phyloP scores from a whole-genome alignment of 2,797 vertebrate genomes.

The Parambassis ranga region DNA sequence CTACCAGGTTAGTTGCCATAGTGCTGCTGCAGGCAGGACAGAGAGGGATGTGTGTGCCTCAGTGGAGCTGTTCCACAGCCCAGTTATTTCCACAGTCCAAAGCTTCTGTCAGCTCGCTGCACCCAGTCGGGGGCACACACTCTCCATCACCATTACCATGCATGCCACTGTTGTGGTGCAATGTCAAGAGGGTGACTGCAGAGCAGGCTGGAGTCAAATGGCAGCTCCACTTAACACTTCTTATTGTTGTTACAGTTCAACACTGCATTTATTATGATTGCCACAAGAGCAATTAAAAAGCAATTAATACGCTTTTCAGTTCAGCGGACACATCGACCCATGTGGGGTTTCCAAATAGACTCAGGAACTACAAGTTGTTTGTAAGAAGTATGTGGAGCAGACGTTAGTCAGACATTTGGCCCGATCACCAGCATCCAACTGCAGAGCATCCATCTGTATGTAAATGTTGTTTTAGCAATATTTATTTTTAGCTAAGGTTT shows the following conservation, averaged over 20 bases:
- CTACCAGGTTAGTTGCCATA: neutral
- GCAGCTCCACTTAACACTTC: neutral
- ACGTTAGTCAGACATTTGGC: neutral
- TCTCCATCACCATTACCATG: slow-evolving; percentile 55
- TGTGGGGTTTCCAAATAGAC: neutral
- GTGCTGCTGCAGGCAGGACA: slow-evolving; percentile 6
- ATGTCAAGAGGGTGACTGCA: slow-evolving; percentile 55
- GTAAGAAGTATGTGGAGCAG: neutral
- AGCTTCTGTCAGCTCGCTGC: slow-evolving; percentile 46
- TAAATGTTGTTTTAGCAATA: neutral
- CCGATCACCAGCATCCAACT: too few species aligned
- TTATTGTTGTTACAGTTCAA: neutral
- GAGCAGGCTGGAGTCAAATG: slow-evolving; percentile 5
- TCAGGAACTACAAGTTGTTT: neutral
- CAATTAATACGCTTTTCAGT: neutral
- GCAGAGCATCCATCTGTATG: too few species aligned
- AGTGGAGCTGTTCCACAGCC: slow-evolving; percentile 30
- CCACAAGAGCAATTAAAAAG: neutral
- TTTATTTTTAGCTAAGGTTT: neutral
- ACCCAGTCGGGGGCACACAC: slow-evolving; percentile 13
- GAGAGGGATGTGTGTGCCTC: slow-evolving; percentile 17
- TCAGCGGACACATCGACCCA: neutral
- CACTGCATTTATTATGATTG: neutral
- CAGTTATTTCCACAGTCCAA: slow-evolving; percentile 44
- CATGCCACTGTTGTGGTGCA: slow-evolving; percentile 42